Evolutionary conservation across 2,797 vertebrate genomes (phyloP).

Genomic region (Notoglanidium macrostoma): DNA sequence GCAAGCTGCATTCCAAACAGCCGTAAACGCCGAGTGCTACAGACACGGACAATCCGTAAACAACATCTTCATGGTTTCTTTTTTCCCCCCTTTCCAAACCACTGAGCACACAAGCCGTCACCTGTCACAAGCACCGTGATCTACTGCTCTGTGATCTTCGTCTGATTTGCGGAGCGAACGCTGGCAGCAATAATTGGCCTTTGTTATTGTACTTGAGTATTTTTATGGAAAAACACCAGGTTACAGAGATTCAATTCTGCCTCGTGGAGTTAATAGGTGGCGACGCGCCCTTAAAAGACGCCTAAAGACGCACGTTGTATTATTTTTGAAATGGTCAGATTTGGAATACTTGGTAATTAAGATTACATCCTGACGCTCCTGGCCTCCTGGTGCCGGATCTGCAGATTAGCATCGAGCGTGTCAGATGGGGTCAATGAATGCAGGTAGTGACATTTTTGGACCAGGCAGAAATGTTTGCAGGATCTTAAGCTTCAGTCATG

Average conservation of each 20-base stretch:
- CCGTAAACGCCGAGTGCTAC: conserved; percentile 57
- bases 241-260: conserved; percentile 7
- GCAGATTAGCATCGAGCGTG: conserved; percentile 25
- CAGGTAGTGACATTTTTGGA: conserved; percentile 38
- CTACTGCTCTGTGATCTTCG: conserved; percentile 68
- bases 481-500: conserved; percentile 8
- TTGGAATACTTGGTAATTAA: conserved; percentile 25
- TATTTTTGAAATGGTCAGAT: neutral
- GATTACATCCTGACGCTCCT: conserved; percentile 18
- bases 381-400: conserved; percentile 18
- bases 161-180: conserved; percentile 62
- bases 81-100: conserved; percentile 51
- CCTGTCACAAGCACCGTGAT: conserved; percentile 69
- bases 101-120: conserved; percentile 67
- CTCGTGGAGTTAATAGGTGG: neutral
- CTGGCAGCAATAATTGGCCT: conserved; percentile 10
- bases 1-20: conserved; percentile 66
- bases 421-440: conserved; percentile 39
- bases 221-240: neutral
- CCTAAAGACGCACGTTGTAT: neutral
- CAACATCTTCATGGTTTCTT: conserved; percentile 57
- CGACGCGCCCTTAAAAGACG: neutral
- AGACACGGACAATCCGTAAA: conserved; percentile 60
- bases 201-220: conserved; percentile 16
- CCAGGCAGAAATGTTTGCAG: conserved; percentile 29